Conservation (phyloP, 2,888 invertebrate species). For the Synanthedon andrenaeformis region DNA sequence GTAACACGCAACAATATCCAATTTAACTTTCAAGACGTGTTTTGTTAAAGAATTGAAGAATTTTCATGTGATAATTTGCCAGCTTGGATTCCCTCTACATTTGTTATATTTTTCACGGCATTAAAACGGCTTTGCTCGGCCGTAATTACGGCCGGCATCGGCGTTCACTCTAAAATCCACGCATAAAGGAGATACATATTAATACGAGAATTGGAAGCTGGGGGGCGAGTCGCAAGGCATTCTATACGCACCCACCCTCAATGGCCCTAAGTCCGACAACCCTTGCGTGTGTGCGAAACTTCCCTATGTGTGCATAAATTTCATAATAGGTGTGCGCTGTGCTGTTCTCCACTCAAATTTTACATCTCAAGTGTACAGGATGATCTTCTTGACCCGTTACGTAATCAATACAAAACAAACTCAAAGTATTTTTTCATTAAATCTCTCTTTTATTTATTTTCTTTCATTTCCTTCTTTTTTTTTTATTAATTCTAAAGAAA, state of each 20-base stretch:
- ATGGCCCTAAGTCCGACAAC: conserved; percentile 55
- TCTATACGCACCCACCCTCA: conserved; percentile 31
- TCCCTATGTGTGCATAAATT: conserved; percentile 47
- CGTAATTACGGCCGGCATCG: conserved; percentile 45
- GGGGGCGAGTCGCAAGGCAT: conserved; percentile 44
- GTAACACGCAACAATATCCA: too few relatives aligned
- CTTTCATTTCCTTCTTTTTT: too few relatives aligned
- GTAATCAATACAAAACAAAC: too few relatives aligned
- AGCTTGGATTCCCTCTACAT: too few relatives aligned
- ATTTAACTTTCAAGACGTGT: too few relatives aligned
- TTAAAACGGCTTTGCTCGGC: neutral
- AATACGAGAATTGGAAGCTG: conserved; percentile 65
- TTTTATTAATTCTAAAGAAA: too few relatives aligned
- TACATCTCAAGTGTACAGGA: conserved; percentile 54
- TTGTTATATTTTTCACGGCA: conserved; percentile 1
- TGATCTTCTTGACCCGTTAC: conserved; percentile 12
- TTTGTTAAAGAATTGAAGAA: too few relatives aligned
- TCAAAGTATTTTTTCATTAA: too few relatives aligned
- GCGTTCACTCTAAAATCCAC: conserved; percentile 38
- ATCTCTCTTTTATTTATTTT: too few relatives aligned
- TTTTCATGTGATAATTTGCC: neutral
- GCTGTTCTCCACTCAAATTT: conserved; percentile 60
- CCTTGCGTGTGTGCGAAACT: conserved; percentile 13
- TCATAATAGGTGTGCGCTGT: conserved; percentile 63
- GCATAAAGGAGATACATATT: conserved; percentile 62